These are phyloP conservation scores for Pissodes strobi DNA, from an alignment of 1,140 invertebrate species.

Conservation along the genomic window DNA sequence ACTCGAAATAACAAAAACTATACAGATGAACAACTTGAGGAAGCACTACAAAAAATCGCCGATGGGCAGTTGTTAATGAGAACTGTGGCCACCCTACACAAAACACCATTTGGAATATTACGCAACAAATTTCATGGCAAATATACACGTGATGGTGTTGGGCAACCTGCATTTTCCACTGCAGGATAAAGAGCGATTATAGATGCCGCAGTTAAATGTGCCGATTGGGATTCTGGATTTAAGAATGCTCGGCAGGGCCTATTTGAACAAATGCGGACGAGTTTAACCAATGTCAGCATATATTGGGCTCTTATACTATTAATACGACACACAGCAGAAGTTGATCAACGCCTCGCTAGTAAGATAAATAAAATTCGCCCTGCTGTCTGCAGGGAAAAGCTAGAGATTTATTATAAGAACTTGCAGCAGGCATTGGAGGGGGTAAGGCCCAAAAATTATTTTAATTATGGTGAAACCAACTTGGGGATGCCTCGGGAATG, in stretches of 20 bases:
- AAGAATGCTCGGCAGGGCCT: neutral
- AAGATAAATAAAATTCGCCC: neutral
- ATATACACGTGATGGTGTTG: neutral
- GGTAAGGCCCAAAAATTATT: neutral
- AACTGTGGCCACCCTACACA: neutral
- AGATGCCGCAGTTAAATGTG: neutral
- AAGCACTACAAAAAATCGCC: neutral
- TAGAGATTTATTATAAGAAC: neutral
- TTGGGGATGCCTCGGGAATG: slow-evolving; percentile 1
- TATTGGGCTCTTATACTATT: neutral
- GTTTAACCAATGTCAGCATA: neutral
- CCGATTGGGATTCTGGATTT: neutral
- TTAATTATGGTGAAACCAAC: neutral
- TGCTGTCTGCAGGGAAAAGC: neutral
- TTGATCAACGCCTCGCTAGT: neutral
- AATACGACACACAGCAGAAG: neutral
- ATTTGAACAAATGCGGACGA: neutral
- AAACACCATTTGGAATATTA: neutral
- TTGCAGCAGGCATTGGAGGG: neutral
- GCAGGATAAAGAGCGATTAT: neutral
- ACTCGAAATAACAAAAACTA: neutral
- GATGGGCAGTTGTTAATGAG: neutral
- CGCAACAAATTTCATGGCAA: neutral
- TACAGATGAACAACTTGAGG: neutral
- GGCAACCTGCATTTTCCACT: neutral